Evolutionary conservation across 2,113 vertebrate genomes (phyloP).

Genomic region (Coptodon bakossiorum): DNA sequence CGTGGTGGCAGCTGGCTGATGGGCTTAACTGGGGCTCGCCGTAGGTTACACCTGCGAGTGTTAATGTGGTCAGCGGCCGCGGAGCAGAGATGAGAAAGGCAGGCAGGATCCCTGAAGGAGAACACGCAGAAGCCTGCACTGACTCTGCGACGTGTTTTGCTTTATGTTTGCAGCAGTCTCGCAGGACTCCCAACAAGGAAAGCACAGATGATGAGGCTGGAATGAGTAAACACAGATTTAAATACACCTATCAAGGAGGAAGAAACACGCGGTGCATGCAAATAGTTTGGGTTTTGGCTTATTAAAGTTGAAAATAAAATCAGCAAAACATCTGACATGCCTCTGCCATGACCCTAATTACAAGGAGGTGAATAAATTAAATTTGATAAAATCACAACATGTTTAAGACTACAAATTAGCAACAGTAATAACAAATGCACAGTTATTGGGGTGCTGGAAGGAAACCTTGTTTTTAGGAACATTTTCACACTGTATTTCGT

Average conservation of each 20-base stretch:
- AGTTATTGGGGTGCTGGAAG: background rate
- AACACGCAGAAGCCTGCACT: background rate
- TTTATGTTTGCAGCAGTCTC: conserved; percentile 4
- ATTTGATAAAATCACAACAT: background rate
- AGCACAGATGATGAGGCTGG: conserved; percentile 1
- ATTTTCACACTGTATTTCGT: background rate
- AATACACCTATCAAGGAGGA: background rate
- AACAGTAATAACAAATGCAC: background rate
- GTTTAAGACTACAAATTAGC: background rate
- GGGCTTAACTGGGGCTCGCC: conserved; percentile 1
- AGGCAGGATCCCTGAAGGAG: background rate
- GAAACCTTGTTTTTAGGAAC: background rate
- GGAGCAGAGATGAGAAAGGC: background rate
- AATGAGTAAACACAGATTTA: conserved; percentile 20
- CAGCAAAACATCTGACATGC: background rate
- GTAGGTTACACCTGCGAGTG: conserved; percentile 36
- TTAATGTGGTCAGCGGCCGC: conserved; percentile 24
- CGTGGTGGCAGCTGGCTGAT: conserved; percentile 22
- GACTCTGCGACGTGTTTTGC: conserved; percentile 2
- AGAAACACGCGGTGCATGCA: background rate
- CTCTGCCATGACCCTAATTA: background rate
- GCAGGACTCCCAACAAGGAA: background rate
- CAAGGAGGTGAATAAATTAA: background rate
- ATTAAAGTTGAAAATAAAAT: background rate
- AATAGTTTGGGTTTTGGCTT: background rate